Conservation (phyloP, 2,888 invertebrate species). For the Alsophila aescularia region DNA sequence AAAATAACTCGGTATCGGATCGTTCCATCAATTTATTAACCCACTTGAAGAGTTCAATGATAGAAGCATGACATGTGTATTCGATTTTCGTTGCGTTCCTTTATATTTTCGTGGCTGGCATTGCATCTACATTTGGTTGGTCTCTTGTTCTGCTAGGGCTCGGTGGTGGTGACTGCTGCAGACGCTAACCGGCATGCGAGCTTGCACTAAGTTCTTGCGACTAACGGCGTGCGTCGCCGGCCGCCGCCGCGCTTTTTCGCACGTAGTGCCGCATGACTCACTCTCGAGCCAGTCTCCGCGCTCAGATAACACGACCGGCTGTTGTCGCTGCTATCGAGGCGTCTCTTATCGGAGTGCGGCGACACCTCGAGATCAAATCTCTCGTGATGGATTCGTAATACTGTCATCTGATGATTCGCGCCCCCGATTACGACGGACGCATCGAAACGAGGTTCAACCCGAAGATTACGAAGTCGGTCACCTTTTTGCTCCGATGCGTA, state of each 20-base stretch:
- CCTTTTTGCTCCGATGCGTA: not conserved
- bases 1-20: constrained; percentile 50
- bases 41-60: constrained; percentile 55
- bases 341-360: not conserved
- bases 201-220: constrained; percentile 38
- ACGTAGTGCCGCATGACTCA: constrained; percentile 1
- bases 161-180: constrained; percentile 11
- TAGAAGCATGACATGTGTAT: constrained; percentile 61
- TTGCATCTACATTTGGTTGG: constrained; percentile 9
- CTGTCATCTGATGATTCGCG: not conserved
- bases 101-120: constrained; percentile 25
- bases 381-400: constrained; percentile 3
- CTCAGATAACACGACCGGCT: not conserved
- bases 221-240: constrained; percentile 8
- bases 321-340: not conserved
- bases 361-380: not conserved
- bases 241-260: not conserved
- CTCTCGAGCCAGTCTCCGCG: not conserved
- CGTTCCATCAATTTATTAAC: constrained; percentile 49
- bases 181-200: constrained; percentile 29
- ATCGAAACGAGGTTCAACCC: not conserved
- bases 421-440: not conserved
- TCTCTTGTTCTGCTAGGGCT: not conserved
- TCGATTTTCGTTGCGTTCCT: constrained; percentile 40
- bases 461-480: not conserved